Conservation (phyloP, 2,113 vertebrate species). For the Coregonus clupeaformis region DNA sequence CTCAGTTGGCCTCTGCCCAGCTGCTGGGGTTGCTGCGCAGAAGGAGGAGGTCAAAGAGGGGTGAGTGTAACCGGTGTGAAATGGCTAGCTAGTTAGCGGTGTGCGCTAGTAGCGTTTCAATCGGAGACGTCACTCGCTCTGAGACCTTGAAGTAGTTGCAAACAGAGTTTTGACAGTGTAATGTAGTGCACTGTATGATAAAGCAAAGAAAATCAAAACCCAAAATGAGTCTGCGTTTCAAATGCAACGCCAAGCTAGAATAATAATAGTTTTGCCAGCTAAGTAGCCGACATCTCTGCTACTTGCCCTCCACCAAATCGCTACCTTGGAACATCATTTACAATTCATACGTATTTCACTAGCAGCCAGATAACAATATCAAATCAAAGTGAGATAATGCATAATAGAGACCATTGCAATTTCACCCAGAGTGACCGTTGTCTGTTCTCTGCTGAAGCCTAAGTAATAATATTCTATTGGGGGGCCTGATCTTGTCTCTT, state of each 20-base stretch:
- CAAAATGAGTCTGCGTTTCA: background rate
- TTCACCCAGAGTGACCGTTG: conserved; percentile 16
- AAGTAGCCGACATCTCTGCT: background rate
- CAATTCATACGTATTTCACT: conserved; percentile 7
- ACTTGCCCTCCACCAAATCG: conserved; percentile 28
- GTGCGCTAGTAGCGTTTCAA: too few relatives aligned
- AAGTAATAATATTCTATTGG: conserved; percentile 12
- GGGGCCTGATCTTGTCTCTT: conserved; percentile 8
- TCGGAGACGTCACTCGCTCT: too few relatives aligned
- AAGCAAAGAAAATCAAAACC: background rate
- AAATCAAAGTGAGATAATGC: conserved; percentile 13
- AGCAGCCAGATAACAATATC: conserved; percentile 6
- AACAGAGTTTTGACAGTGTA: too few relatives aligned
- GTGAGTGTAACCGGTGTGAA: too few relatives aligned
- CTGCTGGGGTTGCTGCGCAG: too few relatives aligned
- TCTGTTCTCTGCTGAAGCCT: conserved; percentile 17
- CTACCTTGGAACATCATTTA: background rate
- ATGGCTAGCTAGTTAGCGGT: too few relatives aligned
- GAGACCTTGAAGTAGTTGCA: too few relatives aligned
- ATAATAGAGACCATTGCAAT: conserved; percentile 25
- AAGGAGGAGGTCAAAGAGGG: too few relatives aligned
- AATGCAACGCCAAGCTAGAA: background rate
- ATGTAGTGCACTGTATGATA: background rate
- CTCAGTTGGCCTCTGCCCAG: too few relatives aligned
- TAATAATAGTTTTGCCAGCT: background rate